Base-by-base conservation (phyloP, 2,888 invertebrate genomes). In the Cantharis lateralis region DNA sequence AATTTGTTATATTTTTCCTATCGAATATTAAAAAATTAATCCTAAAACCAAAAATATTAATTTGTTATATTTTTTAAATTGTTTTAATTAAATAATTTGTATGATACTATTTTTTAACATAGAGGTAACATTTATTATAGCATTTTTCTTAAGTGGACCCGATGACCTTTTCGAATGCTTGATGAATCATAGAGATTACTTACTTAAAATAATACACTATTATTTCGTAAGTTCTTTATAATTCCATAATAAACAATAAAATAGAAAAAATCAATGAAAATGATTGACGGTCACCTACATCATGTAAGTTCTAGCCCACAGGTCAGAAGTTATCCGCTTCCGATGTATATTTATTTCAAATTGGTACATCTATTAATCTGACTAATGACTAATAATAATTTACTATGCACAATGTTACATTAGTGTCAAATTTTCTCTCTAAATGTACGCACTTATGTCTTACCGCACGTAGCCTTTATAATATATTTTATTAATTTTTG, bases 401-500 rank as follows among this genome's bases (percentile, higher is more conserved):
- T n/a, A n/a, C 5, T 48, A 48, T 48, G 48, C 48, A 48, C 48
- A 48, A 48, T 48, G 11, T 48, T 48, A 48, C n/a, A 48, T 48
- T 48, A 48, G 48, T 48, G 48, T 48, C 48, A 20, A 66, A 20
- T 66, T 66, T 66, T 20, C 64, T 66, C 64, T 66, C 64, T 66
- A 66, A 66, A 20, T 73, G 62, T 73, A 68, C 24, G 73, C 73
- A 73, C 73, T 73, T 26, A 62, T 26, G 24, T 73, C 68, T 48
- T 68, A 73, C 68, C 73, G 73, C 73, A 73, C 73, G 62, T 73
- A 68, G 73, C 73, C 69, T 73, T 73, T 73, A 69, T 73, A 66
- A 69, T 73, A 66, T 48, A 66, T 72, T 72, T 68, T 20, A 16
- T 68, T 72, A 20, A 64, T 72, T 69, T 72, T 68, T 72, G 68